Evolutionary conservation across 2,888 invertebrate species (phyloP).

Genomic region (Drosophila picticornis): DNA sequence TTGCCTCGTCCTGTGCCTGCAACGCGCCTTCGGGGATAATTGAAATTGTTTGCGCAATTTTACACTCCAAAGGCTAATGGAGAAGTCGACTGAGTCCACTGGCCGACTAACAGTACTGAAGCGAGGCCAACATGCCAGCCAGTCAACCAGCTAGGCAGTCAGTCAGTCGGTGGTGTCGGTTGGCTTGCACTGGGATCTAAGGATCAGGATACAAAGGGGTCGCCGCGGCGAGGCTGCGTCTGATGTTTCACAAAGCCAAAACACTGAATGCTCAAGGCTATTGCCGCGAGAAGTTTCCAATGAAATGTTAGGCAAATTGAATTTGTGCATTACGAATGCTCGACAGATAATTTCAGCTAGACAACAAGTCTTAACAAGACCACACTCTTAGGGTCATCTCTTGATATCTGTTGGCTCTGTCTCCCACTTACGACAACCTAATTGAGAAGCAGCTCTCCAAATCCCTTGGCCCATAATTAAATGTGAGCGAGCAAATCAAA

Average conservation of each 20-base stretch:
- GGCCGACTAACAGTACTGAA: constrained; percentile 65
- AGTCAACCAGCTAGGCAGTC: constrained; percentile 19
- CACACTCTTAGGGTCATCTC: constrained; percentile 16
- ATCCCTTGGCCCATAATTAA: not conserved
- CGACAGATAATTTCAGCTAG: constrained; percentile 63
- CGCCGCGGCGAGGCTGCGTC: constrained; percentile 12
- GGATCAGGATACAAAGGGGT: constrained; percentile 16
- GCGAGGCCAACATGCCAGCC: constrained; percentile 54
- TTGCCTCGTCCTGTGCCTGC: constrained; percentile 55
- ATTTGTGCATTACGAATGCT: constrained; percentile 76
- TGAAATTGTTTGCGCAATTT: constrained; percentile 83
- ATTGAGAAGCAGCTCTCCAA: not conserved
- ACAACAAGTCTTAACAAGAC: constrained; percentile 45
- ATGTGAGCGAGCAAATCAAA: not conserved
- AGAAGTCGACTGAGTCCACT: constrained; percentile 79
- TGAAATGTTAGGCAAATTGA: constrained; percentile 76
- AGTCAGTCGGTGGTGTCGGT: constrained; percentile 37
- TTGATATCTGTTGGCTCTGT: constrained; percentile 3
- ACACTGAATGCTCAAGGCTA: constrained; percentile 43
- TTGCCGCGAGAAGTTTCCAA: constrained; percentile 67
- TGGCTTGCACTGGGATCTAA: constrained; percentile 27
- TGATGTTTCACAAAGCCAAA: constrained; percentile 56
- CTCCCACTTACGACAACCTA: not conserved
- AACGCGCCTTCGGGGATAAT: constrained; percentile 79
- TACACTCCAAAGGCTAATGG: constrained; percentile 81